Base-by-base conservation (phyloP, 2,888 invertebrate species). In the Harpalus rubripes region DNA sequence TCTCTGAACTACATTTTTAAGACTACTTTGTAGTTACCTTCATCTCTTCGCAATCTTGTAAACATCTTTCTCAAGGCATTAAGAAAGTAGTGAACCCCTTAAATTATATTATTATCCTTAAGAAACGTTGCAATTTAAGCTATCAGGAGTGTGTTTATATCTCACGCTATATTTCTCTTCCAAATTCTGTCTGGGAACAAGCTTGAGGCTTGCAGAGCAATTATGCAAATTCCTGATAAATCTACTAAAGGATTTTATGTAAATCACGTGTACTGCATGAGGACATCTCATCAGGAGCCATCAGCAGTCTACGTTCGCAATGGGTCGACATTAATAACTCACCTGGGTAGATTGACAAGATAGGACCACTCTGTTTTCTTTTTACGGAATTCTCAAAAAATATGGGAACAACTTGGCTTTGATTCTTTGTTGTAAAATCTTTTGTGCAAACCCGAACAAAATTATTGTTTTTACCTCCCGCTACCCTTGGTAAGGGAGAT, bases 201-300 rank as follows among this genome's bases (percentile, higher is more conserved):
- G 59, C 59, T 52, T 10, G 72, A 58, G 32, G 65, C 59, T 18
- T 7, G 44, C 41, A 58, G 32, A 39, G 83, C 83, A 83, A 83
- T 83, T 83, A 83, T 83, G 83, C 83, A 83, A 83, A 83, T 83
- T 32, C 56, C 83, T 76, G 83, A 83, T 83, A 83, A 74, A 83
- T 83, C 83, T 83, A 76, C 83, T 83, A 83, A 83, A 83, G 61
- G 59, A 83, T 76, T 81, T 68, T 81, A 81, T 81, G 81, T 81
- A 81, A 81, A 81, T 81, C 56, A 72, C 81, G 81, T 81, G 81
- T 81, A 68, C 39, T 15, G 81, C 65, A 65, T 56, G 68, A 68
- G 68, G 72, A 81, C 81, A 81, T 81, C 81, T 81, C 81, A 52
- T 81, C 81, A 68, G 41, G 61, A 16, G 12, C 56, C 78, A 78